Evolutionary conservation across 2,797 vertebrate genomes (phyloP).

Genomic region (Sebastes taczanowskii): DNA sequence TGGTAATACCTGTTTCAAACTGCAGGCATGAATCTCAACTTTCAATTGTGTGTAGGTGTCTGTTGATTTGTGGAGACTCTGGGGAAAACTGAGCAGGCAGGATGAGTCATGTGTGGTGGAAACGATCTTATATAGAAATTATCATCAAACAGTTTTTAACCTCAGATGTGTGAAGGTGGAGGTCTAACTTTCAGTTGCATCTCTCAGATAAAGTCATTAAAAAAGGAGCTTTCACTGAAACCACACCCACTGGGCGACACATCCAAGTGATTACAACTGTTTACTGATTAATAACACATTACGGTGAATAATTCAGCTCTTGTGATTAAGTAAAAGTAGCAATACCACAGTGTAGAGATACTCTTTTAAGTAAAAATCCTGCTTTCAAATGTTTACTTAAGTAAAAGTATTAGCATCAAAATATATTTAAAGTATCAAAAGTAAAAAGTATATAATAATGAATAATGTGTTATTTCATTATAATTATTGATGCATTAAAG

Average conservation of each 20-base stretch:
- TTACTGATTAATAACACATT: no score
- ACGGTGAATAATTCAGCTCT: background rate
- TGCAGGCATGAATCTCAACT: background rate
- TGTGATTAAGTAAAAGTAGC: background rate
- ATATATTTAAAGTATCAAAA: background rate
- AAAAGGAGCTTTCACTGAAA: background rate
- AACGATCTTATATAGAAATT: background rate
- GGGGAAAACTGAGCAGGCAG: slow-evolving; percentile 4
- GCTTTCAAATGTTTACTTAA: no score
- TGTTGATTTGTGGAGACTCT: background rate
- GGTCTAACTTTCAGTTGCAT: background rate
- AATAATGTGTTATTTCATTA: no score
- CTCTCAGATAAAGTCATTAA: background rate
- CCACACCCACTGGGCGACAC: background rate
- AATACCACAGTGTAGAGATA: background rate
- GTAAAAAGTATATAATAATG: no score
- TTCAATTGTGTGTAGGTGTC: background rate
- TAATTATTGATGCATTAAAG: no score
- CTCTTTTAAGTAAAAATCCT: no score
- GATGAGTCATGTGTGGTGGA: slow-evolving; percentile 17
- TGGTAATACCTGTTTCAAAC: background rate
- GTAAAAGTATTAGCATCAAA: background rate
- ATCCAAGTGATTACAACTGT: background rate
- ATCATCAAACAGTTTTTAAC: background rate
- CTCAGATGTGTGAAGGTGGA: background rate